These are phyloP conservation scores for Hypotaenidia philippensis DNA, from an alignment of 2,797 vertebrate genomes.

Conservation along the genomic window DNA sequence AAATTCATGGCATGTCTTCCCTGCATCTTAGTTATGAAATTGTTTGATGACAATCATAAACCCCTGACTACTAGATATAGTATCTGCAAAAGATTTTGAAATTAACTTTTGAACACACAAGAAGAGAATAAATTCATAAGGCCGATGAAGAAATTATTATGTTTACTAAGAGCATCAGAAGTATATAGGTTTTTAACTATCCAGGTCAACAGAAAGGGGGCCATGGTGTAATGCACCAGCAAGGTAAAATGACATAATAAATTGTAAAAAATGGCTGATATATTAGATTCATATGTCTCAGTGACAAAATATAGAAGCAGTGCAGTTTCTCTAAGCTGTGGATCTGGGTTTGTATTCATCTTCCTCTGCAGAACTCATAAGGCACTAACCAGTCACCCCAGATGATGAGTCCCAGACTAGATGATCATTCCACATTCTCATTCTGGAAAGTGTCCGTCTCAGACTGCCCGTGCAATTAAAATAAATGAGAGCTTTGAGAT, in stretches of 20 bases:
- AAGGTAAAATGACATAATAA: neutral
- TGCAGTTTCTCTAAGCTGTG: neutral
- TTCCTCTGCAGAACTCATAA: neutral
- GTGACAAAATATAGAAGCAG: neutral
- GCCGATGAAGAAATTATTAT: neutral
- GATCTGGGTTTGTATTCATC: neutral
- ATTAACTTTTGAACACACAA: neutral
- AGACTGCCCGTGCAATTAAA: constrained; percentile 1
- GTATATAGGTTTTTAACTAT: neutral
- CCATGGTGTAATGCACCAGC: neutral
- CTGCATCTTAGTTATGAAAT: constrained; percentile 23
- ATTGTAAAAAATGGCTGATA: neutral
- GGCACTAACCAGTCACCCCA: neutral
- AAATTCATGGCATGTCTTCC: neutral
- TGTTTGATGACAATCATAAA: constrained; percentile 45
- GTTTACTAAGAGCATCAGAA: neutral
- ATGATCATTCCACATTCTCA: neutral
- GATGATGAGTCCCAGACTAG: neutral
- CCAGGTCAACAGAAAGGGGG: neutral
- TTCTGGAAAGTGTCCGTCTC: neutral
- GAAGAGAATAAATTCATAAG: neutral
- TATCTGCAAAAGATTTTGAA: constrained; percentile 5
- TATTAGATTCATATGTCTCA: neutral
- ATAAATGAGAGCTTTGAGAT: neutral
- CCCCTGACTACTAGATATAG: neutral